phyloP scores from a whole-genome alignment of 1,140 invertebrate genomes.

The Epicauta chinensis region DNA sequence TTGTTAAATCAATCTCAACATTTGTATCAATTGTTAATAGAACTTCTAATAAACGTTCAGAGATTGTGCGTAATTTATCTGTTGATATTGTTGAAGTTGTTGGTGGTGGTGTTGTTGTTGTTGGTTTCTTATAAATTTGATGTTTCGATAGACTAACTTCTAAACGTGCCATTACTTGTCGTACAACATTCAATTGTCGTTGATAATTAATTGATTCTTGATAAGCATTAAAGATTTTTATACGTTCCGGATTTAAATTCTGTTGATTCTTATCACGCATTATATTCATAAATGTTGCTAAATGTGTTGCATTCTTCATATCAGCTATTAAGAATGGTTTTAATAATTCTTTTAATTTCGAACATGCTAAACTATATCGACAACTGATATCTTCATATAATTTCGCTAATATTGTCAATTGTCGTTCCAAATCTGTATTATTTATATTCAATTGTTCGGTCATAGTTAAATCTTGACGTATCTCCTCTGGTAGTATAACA shows the following conservation, averaged over 20 bases:
- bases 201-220: constrained; percentile 77
- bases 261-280: constrained; percentile 54
- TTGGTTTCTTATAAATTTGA: constrained; percentile 42
- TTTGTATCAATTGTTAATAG: constrained; percentile 63
- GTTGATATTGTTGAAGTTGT: constrained; percentile 57
- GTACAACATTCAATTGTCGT: constrained; percentile 70
- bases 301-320: constrained; percentile 70
- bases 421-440: constrained; percentile 34
- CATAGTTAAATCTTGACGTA: constrained; percentile 45
- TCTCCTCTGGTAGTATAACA: no score
- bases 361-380: constrained; percentile 75
- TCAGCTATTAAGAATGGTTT: constrained; percentile 68
- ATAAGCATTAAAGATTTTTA: constrained; percentile 71
- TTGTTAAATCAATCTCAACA: constrained; percentile 53
- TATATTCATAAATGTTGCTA: constrained; percentile 70
- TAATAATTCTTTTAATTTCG: constrained; percentile 68
- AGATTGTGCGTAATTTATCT: constrained; percentile 72
- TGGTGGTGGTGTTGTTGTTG: constrained; percentile 55
- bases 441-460: constrained; percentile 26
- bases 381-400: constrained; percentile 73
- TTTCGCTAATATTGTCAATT: constrained; percentile 40
- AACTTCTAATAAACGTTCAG: constrained; percentile 73
- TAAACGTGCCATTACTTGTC: constrained; percentile 64
- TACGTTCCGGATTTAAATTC: constrained; percentile 48
- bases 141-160: constrained; percentile 38